Evolutionary conservation across 2,888 invertebrate species (phyloP).

Genomic region (Erebia ligea): DNA sequence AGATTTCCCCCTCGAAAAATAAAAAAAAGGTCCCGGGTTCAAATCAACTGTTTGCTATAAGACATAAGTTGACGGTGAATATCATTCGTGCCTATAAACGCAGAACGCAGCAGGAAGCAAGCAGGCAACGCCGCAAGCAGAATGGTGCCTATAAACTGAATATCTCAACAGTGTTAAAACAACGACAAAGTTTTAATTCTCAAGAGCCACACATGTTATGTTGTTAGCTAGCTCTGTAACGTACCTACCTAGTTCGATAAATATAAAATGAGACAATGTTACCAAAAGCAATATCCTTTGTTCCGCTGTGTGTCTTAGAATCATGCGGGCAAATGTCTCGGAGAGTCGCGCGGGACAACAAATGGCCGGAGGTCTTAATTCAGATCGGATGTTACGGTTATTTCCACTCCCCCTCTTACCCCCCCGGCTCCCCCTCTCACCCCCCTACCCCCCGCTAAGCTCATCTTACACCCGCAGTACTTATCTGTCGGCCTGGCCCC

Average conservation of each 20-base stretch:
- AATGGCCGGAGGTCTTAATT: slow-evolving; percentile 33
- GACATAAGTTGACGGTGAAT: too few relatives aligned
- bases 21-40: too few relatives aligned
- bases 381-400: slow-evolving; percentile 32
- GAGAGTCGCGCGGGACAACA: slow-evolving; percentile 10
- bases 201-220: background rate
- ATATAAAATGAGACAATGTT: background rate
- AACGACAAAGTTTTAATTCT: background rate
- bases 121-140: too few relatives aligned
- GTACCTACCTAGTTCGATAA: background rate
- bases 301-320: background rate
- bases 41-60: too few relatives aligned
- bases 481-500: background rate
- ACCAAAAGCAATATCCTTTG: background rate
- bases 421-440: background rate
- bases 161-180: background rate
- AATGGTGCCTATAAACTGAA: too few relatives aligned
- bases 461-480: slow-evolving; percentile 14
- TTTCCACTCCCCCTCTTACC: slow-evolving; percentile 5
- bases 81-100: too few relatives aligned
- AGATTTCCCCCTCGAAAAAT: too few relatives aligned
- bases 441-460: background rate
- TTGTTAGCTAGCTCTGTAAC: background rate
- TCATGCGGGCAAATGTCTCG: background rate
- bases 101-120: too few relatives aligned